Conservation (phyloP, 2,888 invertebrate species). For the Pristionchus arcanus region DNA sequence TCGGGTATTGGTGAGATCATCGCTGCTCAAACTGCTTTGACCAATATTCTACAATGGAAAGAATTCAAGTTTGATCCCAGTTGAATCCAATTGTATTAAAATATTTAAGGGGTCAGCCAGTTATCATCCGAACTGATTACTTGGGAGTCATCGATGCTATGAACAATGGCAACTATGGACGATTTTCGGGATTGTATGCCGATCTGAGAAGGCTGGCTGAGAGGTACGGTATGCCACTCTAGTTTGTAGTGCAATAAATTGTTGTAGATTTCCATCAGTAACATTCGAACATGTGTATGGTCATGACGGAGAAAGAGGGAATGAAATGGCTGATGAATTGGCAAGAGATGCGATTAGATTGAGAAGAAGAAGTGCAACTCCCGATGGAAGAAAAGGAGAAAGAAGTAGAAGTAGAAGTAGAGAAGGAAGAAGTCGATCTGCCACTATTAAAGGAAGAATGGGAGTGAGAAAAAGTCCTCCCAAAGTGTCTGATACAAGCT, state of each 20-base stretch:
- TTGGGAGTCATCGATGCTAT: constrained; percentile 57
- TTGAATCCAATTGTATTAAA: no score
- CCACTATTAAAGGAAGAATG: background rate
- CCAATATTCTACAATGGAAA: constrained; percentile 13
- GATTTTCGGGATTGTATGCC: constrained; percentile 52
- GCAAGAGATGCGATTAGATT: constrained; percentile 40
- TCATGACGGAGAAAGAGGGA: constrained; percentile 59
- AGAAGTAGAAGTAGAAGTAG: constrained; percentile 39
- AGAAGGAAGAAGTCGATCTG: constrained; percentile 36
- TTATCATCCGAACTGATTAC: constrained; percentile 58
- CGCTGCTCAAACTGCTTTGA: constrained; percentile 54
- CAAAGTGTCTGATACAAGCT: constrained; percentile 19
- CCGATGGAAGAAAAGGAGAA: constrained; percentile 25
- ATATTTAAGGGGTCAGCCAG: constrained; percentile 48
- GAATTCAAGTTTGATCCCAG: constrained; percentile 29
- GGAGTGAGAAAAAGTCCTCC: constrained; percentile 24
- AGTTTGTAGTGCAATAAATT: constrained; percentile 41
- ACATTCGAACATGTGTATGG: constrained; percentile 61
- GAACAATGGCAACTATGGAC: constrained; percentile 49
- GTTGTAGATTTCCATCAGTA: constrained; percentile 56
- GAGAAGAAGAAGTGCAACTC: constrained; percentile 24
- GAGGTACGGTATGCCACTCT: background rate
- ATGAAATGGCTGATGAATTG: constrained; percentile 55
- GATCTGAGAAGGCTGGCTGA: constrained; percentile 41
- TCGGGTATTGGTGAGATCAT: constrained; percentile 53